A percentile compares a stretch with the other conserved stretches of the same genome.
These are phyloP conservation scores for Agrotis clavis DNA, from an alignment of 2,888 invertebrate species.

Conservation along the genomic window DNA sequence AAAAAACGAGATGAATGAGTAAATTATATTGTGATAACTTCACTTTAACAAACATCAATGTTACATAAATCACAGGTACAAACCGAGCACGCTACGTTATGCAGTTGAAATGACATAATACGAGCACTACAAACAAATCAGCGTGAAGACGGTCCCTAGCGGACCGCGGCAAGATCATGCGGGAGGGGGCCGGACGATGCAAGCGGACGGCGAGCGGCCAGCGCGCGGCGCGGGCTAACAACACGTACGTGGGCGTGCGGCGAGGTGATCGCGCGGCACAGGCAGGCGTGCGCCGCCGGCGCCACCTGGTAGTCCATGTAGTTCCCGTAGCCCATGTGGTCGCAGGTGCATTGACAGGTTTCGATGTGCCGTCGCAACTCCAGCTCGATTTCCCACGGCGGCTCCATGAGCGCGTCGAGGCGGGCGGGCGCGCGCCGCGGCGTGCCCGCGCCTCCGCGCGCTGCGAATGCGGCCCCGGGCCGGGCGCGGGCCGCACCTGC, in stretches of 20 bases:
- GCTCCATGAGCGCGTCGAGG: conserved; percentile 88
- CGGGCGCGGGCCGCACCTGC: conserved; percentile 87
- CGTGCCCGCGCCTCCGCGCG: conserved; percentile 84
- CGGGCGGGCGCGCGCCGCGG: conserved; percentile 83
- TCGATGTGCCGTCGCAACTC: conserved; percentile 97
- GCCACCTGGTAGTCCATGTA: conserved; percentile 97
- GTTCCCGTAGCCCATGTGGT: conserved; percentile 98
- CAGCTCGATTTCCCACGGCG: conserved; percentile 93
- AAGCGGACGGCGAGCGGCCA: conserved; percentile 64
- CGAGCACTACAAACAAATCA: conserved; percentile 77
- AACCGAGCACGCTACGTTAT: conserved; percentile 55
- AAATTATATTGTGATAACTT: conserved; percentile 53
- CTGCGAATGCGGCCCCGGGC: conserved; percentile 84
- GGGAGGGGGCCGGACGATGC: conserved; percentile 69
- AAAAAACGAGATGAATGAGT: conserved; percentile 59
- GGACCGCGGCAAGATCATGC: conserved; percentile 77
- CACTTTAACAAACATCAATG: conserved; percentile 53
- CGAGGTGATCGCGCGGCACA: conserved; percentile 89
- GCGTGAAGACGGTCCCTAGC: conserved; percentile 76
- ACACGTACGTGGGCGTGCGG: conserved; percentile 90
- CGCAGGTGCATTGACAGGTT: conserved; percentile 97
- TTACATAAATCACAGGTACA: conserved; percentile 56
- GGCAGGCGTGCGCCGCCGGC: conserved; percentile 88
- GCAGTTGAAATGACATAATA: conserved; percentile 66
- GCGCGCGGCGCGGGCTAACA: conserved; percentile 60